Conservation (phyloP, 2,888 invertebrate species). For the Temnothorax ravouxi region DNA sequence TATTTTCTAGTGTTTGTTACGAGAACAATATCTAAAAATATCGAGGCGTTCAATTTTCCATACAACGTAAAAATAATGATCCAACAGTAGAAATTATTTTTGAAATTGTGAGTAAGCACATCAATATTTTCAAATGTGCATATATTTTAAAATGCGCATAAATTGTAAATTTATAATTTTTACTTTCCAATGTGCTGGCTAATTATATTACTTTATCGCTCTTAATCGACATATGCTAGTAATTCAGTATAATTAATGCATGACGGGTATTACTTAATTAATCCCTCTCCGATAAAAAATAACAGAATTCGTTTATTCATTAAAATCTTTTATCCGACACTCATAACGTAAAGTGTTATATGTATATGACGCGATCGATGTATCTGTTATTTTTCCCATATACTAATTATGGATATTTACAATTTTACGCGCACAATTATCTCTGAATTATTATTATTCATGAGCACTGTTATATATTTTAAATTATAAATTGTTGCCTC, state of each 20-base stretch:
- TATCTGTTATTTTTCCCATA: slow-evolving; percentile 13
- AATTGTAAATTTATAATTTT: neutral
- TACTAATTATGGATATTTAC: slow-evolving; percentile 31
- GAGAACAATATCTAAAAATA: too few relatives aligned
- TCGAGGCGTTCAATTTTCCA: neutral
- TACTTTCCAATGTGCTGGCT: neutral
- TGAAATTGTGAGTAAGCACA: neutral
- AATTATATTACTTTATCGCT: slow-evolving; percentile 29
- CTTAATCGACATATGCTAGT: neutral
- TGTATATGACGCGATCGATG: neutral
- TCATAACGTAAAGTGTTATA: slow-evolving; percentile 5
- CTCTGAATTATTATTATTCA: slow-evolving; percentile 30
- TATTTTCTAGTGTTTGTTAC: neutral
- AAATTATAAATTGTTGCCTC: neutral
- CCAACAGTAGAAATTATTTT: neutral
- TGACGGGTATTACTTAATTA: neutral
- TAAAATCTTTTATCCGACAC: slow-evolving; percentile 4
- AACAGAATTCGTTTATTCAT: slow-evolving; percentile 13
- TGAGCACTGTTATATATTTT: neutral
- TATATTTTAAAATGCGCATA: neutral
- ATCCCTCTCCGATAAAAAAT: slow-evolving; percentile 3
- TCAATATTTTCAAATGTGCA: neutral
- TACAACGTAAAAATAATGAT: neutral
- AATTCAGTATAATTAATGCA: slow-evolving; percentile 22
- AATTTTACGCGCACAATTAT: slow-evolving; percentile 27